These are phyloP conservation scores for Adelphocoris suturalis DNA, from an alignment of 2,888 invertebrate species.

Conservation along the genomic window DNA sequence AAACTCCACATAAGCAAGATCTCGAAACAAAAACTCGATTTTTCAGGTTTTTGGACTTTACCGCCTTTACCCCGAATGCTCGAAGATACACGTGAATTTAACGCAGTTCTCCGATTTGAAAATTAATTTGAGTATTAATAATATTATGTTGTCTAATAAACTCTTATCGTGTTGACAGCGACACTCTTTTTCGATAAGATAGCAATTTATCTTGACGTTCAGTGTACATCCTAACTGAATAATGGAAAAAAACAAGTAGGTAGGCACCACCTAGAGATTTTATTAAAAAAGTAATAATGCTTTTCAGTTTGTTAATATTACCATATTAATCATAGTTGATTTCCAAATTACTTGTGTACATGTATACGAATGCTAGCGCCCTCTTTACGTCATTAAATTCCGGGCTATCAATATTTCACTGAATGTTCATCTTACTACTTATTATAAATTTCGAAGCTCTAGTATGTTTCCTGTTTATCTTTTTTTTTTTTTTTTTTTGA, in stretches of 20 bases:
- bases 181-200: conserved; percentile 4
- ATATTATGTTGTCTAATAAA: neutral
- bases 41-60: too few species aligned
- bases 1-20: too few species aligned
- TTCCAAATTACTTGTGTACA: neutral
- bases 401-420: neutral
- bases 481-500: too few species aligned
- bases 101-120: too few species aligned
- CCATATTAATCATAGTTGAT: neutral
- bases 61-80: too few species aligned
- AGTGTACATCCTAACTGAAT: neutral
- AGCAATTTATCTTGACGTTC: neutral
- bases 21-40: too few species aligned
- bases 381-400: neutral
- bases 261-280: neutral
- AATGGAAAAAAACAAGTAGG: conserved; percentile 3
- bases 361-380: neutral
- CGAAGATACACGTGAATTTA: too few species aligned
- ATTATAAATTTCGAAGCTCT: neutral
- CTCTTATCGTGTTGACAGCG: neutral
- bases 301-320: too few species aligned
- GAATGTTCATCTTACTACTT: neutral
- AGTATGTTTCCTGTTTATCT: too few species aligned
- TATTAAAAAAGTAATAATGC: too few species aligned
- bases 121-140: too few species aligned